A percentile compares a stretch with the other conserved stretches of the same genome.
Evolutionary conservation across 2,113 vertebrate genomes (phyloP).

Genomic region (Setophaga petechia): DNA sequence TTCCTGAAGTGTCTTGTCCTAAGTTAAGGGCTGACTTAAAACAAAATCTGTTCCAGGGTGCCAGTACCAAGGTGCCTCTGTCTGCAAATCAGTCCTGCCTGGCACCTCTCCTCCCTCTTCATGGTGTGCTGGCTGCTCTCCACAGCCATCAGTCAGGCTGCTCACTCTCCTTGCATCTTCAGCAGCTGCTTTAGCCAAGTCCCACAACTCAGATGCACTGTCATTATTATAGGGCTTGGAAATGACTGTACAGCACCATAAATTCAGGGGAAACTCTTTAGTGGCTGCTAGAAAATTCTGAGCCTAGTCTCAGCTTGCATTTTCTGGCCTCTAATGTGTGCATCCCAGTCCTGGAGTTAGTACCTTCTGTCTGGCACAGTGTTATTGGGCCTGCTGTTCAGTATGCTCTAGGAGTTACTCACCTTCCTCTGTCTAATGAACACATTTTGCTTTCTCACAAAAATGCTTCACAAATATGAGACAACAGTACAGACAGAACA

Average conservation of each 20-base stretch:
- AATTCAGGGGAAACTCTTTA: neutral
- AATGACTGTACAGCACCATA: neutral
- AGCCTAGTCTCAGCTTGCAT: neutral
- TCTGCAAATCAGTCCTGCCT: neutral
- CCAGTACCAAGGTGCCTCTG: neutral
- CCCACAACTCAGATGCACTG: neutral
- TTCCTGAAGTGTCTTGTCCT: neutral
- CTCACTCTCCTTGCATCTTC: neutral
- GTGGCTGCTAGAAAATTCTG: neutral
- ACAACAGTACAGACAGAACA: neutral
- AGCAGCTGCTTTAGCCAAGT: neutral
- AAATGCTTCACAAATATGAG: neutral
- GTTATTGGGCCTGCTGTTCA: neutral
- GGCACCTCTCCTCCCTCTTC: neutral
- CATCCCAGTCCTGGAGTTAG: neutral
- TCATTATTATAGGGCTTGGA: neutral
- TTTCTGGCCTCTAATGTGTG: neutral
- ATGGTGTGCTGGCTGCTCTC: neutral
- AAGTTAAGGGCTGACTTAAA: neutral
- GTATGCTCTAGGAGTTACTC: neutral
- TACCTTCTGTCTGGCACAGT: neutral
- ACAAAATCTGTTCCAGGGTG: neutral
- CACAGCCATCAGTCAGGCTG: accelerated
- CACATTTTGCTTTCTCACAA: neutral
- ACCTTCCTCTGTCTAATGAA: neutral